Evolutionary conservation across 2,113 vertebrate species (phyloP), one percentile per base, ranked within the genome.

Genomic region (Hydrochoerus hydrochaeris): DNA sequence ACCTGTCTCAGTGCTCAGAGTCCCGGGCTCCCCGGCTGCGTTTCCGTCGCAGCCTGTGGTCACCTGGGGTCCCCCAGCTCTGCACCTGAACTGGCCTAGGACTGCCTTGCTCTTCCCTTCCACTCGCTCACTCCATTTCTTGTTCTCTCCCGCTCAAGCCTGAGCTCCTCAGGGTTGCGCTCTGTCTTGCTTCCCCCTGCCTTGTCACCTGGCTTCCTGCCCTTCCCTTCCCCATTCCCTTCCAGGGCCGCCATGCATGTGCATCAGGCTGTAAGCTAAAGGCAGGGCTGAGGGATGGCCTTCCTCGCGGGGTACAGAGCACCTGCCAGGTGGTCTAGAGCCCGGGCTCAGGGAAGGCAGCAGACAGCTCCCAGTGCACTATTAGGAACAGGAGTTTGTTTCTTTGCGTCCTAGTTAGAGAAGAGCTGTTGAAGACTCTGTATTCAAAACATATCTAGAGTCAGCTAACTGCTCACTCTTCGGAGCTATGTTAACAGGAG

Each of bases 21-120:
- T 28, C 20, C 0, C 3, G 10, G 2, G 12, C 69, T 73, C 8
- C 30, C n/a, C 11, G 52, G 4, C 52, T 88, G 46, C 20, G 19
- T 32, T 10, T 69, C 73, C 67, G 24, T 60, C 26, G 52, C 57
- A 19, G 19, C 54, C 28, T 24, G 19, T 24, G 5, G 0, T 0
- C 17, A 63, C 58, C 28, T 89, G 7, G 28, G 46, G 65, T 82
- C 32, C 75, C 19, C 46, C 69, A 2, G 7, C 22, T 41, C 82
- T 82, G 44, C 67, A 26, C 35, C 69, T 3, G 16, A 13, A 10
- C 38, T 60, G 6, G 4, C 6, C 17, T 12, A 10, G 32, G 38
- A 52, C 60, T 32, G 1, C 0, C 44, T 38, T 16, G 22, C 52
- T 6, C 1, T 35, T 57, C 1, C 8, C 1, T 12, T 54, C 54